Conservation (phyloP, 2,888 invertebrate genomes). For the Apomyelois bistriatella region DNA sequence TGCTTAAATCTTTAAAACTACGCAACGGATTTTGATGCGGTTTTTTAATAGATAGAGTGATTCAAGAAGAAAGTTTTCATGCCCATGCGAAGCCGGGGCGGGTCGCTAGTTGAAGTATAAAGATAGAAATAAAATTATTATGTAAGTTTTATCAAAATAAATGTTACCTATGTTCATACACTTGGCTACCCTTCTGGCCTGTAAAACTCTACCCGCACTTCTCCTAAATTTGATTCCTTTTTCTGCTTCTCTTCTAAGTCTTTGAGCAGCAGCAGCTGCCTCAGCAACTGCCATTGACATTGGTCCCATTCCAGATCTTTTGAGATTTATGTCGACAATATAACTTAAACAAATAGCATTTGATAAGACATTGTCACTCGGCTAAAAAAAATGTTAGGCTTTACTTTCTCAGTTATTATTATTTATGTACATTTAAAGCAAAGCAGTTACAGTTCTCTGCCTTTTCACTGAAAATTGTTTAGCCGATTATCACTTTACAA, state of each 20-base stretch:
- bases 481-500: too few relatives aligned
- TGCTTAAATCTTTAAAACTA: too few relatives aligned
- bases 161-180: conserved; percentile 68
- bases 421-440: too few relatives aligned
- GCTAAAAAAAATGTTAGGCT: conserved; percentile 39
- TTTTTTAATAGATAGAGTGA: too few relatives aligned
- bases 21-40: too few relatives aligned
- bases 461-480: too few relatives aligned
- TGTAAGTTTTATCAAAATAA: too few relatives aligned
- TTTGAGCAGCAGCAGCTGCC: conserved; percentile 67
- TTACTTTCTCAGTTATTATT: neutral
- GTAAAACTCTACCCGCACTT: conserved; percentile 68
- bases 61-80: too few relatives aligned
- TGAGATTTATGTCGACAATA: conserved; percentile 65
- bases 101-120: too few relatives aligned
- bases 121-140: too few relatives aligned
- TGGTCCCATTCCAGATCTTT: conserved; percentile 69
- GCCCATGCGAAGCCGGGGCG: too few relatives aligned
- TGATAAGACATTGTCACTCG: conserved; percentile 57
- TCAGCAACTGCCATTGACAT: conserved; percentile 66
- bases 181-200: conserved; percentile 66
- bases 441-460: too few relatives aligned
- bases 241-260: conserved; percentile 66
- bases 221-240: conserved; percentile 66
- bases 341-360: conserved; percentile 72